A percentile compares a stretch with the other conserved stretches of the same genome.
Evolutionary conservation across 2,888 invertebrate genomes (phyloP).

Genomic region (Subacronicta megacephala): DNA sequence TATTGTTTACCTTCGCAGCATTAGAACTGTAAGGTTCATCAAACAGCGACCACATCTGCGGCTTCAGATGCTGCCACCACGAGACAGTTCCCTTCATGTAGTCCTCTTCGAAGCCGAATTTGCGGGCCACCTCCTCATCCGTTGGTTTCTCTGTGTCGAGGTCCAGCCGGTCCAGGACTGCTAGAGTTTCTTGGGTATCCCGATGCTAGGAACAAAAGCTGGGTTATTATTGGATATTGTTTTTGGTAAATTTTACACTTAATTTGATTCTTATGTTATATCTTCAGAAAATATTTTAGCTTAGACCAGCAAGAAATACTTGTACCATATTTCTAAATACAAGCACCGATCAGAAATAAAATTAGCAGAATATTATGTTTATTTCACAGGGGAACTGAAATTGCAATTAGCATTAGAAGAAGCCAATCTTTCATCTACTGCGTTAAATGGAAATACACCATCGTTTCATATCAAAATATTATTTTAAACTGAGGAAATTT

Average conservation of each 20-base stretch:
- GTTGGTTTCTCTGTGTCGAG: slow-evolving; percentile 99
- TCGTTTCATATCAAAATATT: not conserved
- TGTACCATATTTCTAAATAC: too few species aligned
- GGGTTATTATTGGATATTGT: not conserved
- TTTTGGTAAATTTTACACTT: not conserved
- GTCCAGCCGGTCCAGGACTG: slow-evolving; percentile 98
- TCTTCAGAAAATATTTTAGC: too few species aligned
- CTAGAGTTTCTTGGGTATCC: slow-evolving; percentile 99
- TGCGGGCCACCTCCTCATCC: slow-evolving; percentile 98
- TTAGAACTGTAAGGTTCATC: slow-evolving; percentile 99
- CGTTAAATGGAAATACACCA: too few species aligned
- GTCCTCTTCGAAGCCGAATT: slow-evolving; percentile 98
- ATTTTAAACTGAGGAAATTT: not conserved
- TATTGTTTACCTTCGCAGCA: slow-evolving; percentile 97
- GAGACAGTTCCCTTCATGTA: slow-evolving; percentile 96
- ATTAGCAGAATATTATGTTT: too few species aligned
- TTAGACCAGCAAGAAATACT: too few species aligned
- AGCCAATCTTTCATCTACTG: too few species aligned
- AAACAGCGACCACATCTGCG: slow-evolving; percentile 99
- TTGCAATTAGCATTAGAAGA: not conserved
- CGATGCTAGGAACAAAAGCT: slow-evolving; percentile 92
- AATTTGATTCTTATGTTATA: too few species aligned
- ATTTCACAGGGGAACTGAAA: not conserved
- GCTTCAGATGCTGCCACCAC: slow-evolving; percentile 99
- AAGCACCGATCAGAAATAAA: too few species aligned